phyloP scores from a whole-genome alignment of 1,140 invertebrate species.

The Penaeus japonicus region DNA sequence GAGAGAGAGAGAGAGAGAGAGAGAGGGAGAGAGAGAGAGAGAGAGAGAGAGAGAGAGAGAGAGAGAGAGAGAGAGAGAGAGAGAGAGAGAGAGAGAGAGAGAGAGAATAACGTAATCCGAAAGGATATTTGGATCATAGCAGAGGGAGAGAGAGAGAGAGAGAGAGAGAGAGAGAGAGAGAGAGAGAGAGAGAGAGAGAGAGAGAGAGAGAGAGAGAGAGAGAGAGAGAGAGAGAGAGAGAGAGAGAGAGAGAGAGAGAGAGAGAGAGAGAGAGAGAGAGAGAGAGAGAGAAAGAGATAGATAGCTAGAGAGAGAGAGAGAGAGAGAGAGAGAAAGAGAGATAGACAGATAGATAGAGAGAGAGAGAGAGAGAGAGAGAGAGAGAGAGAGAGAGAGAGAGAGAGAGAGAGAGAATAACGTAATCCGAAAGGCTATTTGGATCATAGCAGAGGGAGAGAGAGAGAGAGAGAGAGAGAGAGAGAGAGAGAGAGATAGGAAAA shows the following conservation, averaged over 20 bases:
- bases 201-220: background rate
- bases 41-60: no score
- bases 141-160: background rate
- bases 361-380: background rate
- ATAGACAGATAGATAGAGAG: background rate
- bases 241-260: slow-evolving; percentile 14
- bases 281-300: background rate
- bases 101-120: background rate
- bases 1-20: slow-evolving; percentile 17
- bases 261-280: background rate
- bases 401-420: no score
- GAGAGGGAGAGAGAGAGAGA: background rate
- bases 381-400: background rate
- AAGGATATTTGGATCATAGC: background rate
- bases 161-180: background rate
- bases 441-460: background rate
- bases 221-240: slow-evolving; percentile 6
- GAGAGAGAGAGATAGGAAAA: no score
- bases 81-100: slow-evolving; percentile 25
- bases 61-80: background rate
- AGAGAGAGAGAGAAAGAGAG: background rate
- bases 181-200: background rate
- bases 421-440: background rate
- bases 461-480: background rate
- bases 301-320: background rate